phyloP scores from a whole-genome alignment of 2,113 vertebrate species.

The Pollimyrus isidori region DNA sequence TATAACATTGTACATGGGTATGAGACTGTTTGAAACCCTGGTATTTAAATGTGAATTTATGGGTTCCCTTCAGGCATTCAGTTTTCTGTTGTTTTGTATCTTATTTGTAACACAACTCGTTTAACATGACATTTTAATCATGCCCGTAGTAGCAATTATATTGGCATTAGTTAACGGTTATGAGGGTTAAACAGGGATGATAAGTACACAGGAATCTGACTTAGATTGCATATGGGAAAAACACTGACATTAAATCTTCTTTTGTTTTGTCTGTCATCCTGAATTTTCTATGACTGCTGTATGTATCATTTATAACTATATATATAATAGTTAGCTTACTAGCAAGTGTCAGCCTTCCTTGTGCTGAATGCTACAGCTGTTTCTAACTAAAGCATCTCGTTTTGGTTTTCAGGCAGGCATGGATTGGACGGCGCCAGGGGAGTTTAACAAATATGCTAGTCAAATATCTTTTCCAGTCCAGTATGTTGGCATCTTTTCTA shows the following conservation, averaged over 20 bases:
- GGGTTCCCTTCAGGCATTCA: neutral
- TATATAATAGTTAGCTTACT: neutral
- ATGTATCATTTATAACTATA: neutral
- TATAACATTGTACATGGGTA: neutral
- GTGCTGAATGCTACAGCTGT: neutral
- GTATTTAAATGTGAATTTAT: neutral
- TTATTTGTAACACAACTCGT: neutral
- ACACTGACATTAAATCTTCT: neutral
- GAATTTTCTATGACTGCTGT: neutral
- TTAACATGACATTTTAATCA: neutral
- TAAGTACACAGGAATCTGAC: neutral
- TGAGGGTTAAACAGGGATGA: neutral
- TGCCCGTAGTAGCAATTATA: neutral
- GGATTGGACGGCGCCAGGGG: conserved; percentile 89
- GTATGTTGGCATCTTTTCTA: conserved; percentile 55
- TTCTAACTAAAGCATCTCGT: neutral
- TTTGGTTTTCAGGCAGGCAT: conserved; percentile 65
- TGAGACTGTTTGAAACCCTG: neutral
- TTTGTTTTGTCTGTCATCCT: neutral
- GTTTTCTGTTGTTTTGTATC: neutral
- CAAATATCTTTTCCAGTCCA: conserved; percentile 74
- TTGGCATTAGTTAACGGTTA: neutral
- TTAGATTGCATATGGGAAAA: neutral
- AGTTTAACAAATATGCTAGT: conserved; percentile 82
- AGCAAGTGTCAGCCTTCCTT: neutral